These are phyloP conservation scores for Oxyteleia sp. DNA, from an alignment of 2,888 invertebrate genomes.

Conservation along the genomic window DNA sequence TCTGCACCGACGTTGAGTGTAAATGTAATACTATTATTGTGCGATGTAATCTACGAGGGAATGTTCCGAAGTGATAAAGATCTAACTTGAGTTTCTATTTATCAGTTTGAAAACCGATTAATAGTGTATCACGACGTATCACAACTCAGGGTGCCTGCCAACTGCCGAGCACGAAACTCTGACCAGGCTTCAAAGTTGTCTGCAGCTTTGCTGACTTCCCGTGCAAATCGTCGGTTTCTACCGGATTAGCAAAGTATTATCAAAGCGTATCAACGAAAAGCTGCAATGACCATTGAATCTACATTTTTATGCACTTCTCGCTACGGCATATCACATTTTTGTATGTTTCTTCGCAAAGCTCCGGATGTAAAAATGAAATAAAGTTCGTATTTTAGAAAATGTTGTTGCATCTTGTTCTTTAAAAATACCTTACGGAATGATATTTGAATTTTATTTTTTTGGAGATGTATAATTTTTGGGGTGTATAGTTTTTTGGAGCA, in stretches of 20 bases:
- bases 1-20: too few relatives aligned
- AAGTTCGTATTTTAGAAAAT: slow-evolving; percentile 7
- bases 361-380: neutral
- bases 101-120: slow-evolving; percentile 83
- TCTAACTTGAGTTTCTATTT: slow-evolving; percentile 47
- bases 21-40: too few relatives aligned
- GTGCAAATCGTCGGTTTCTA: slow-evolving; percentile 71
- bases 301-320: slow-evolving; percentile 21
- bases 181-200: slow-evolving; percentile 78
- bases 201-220: slow-evolving; percentile 75
- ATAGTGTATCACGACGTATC: slow-evolving; percentile 81
- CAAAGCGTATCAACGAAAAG: slow-evolving; percentile 59
- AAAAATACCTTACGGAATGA: too few relatives aligned
- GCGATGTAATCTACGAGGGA: too few relatives aligned
- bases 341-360: slow-evolving; percentile 24
- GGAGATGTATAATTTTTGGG: too few relatives aligned
- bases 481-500: too few relatives aligned
- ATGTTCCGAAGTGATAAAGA: slow-evolving; percentile 16
- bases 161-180: slow-evolving; percentile 76
- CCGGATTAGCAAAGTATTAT: slow-evolving; percentile 74
- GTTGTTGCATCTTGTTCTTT: neutral
- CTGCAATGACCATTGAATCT: slow-evolving; percentile 40
- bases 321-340: neutral
- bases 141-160: slow-evolving; percentile 80
- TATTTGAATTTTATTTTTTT: too few relatives aligned